Base-by-base conservation (phyloP, 2,888 invertebrate genomes). In the Resseliella maxima region DNA sequence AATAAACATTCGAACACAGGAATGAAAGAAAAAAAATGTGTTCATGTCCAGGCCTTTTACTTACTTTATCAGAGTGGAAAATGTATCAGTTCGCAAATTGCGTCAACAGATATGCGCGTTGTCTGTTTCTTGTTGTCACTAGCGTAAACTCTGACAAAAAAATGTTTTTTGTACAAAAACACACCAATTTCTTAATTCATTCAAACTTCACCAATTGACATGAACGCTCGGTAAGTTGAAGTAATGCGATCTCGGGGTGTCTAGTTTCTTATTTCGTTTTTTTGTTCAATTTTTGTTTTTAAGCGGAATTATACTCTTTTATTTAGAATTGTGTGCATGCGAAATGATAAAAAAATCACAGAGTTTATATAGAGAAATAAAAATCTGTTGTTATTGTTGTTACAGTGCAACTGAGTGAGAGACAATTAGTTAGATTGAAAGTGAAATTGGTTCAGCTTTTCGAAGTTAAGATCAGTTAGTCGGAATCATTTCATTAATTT, bases 171-270 rank as follows among this genome's bases (percentile, higher is more conserved):
- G 83, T 83, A 83, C 83, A 83, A 36, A 64, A 83, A 83, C 83
- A 24, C 81, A 81, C 50, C 31, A 83, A 15, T 83, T 38, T 38
- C 38, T 38, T 83, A 83, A 36, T 38, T 38, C 83, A 83, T 83
- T 83, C 83, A 83, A 83, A 83, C 83, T 83, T 83, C 38, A 83
- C 38, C 83, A 83, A 38, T 83, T 83, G 83, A 83, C 83, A 83
- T 83, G 83, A 83, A 83, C 83, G 38, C 83, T 83, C 38, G 83
- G 83, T 83, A 83, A 83, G 83, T 83, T 31, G 15, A 72, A 31
- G n/a, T 10, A 72, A 72, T 72, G 72, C 72, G 10, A 1, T 72
- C 72, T 18, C 0, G 12, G 3, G 50, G 10, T 15, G 41, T 41
- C 12, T 41, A 41, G n/a, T n/a, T n/a, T n/a, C n/a, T n/a, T n/a